phyloP scores from a whole-genome alignment of 2,797 vertebrate species.

The Meda fulgida region DNA sequence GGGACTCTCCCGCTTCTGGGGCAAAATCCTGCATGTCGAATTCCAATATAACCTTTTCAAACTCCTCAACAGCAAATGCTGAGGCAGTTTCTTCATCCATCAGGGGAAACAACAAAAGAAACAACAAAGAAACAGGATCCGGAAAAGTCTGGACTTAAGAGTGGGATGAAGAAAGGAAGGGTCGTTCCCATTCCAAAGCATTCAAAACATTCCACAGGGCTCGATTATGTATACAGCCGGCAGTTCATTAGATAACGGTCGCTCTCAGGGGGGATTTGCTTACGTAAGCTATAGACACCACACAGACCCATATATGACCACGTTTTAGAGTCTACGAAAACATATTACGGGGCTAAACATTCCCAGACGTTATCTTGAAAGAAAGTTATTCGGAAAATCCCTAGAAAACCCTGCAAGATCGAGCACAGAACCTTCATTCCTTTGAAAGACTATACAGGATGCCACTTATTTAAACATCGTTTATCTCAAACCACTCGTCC shows the following conservation, averaged over 20 bases:
- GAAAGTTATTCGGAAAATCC: conserved; percentile 11
- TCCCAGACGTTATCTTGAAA: conserved; percentile 29
- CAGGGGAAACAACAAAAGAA: conserved; percentile 34
- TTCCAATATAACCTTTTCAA: conserved; percentile 28
- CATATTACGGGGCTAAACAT: background rate
- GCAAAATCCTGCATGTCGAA: conserved; percentile 33
- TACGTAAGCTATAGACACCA: conserved; percentile 43
- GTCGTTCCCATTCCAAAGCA: conserved; percentile 60
- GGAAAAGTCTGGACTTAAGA: conserved; percentile 59
- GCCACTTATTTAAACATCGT: conserved; percentile 8
- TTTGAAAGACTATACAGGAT: conserved; percentile 14
- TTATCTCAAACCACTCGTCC: background rate
- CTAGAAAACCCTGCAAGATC: background rate
- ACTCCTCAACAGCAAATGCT: background rate
- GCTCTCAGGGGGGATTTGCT: conserved; percentile 42
- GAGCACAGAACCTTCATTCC: background rate
- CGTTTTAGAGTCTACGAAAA: conserved; percentile 3
- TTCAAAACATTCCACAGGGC: conserved; percentile 64
- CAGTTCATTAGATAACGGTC: conserved; percentile 58
- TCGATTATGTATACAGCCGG: conserved; percentile 66
- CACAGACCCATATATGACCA: conserved; percentile 32
- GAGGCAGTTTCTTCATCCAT: conserved; percentile 16
- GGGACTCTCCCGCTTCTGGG: background rate
- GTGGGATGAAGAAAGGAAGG: conserved; percentile 62
- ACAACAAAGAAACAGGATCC: conserved; percentile 39